Evolutionary conservation across 2,797 vertebrate genomes (phyloP).

Genomic region (Echiichthys vipera): DNA sequence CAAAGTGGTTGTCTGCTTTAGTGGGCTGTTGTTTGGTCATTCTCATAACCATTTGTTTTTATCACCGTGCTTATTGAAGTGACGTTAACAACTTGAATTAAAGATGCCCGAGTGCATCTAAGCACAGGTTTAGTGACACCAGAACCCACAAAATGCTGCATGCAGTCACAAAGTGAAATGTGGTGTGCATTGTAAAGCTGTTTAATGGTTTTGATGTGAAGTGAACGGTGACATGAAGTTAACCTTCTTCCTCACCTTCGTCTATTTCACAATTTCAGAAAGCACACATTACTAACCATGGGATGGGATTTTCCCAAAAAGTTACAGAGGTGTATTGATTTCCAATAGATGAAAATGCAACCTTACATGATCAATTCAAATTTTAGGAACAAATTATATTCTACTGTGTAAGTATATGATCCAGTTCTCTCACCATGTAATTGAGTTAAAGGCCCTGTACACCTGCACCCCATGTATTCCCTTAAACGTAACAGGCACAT

Average conservation of each 20-base stretch:
- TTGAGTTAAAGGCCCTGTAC: background rate
- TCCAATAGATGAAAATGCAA: background rate
- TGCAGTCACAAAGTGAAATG: background rate
- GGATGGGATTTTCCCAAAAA: background rate
- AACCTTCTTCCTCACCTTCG: background rate
- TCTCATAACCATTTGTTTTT: conserved; percentile 5
- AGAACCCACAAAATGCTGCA: background rate
- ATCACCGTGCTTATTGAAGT: background rate
- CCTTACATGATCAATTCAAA: background rate
- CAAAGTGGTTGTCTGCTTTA: background rate
- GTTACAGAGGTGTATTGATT: background rate
- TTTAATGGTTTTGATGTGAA: conserved; percentile 21
- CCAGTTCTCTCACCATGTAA: background rate
- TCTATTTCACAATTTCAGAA: background rate
- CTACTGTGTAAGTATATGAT: background rate
- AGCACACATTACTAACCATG: background rate
- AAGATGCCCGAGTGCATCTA: background rate
- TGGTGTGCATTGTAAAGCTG: conserved; percentile 11
- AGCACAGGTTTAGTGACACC: background rate
- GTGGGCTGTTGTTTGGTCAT: background rate
- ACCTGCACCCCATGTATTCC: background rate
- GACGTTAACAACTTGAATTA: conserved; percentile 1
- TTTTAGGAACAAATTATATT: background rate
- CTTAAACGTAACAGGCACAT: background rate
- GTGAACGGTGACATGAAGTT: conserved; percentile 5